A percentile compares a stretch with the other conserved stretches of the same genome.
These are phyloP conservation scores for Erpobdella octoculata DNA, from an alignment of 2,888 invertebrate species.

Conservation along the genomic window DNA sequence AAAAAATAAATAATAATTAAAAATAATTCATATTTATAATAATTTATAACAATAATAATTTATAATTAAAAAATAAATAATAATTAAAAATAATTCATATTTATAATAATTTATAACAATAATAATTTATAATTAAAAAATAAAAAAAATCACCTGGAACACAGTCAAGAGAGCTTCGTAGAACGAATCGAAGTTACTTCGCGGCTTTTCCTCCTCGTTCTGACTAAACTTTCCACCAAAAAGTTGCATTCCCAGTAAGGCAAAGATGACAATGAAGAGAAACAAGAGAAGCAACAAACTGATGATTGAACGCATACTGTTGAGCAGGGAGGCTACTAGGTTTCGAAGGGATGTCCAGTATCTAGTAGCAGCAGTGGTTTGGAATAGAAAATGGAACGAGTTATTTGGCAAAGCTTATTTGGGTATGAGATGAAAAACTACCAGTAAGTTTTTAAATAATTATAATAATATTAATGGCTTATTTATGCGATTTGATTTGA, in stretches of 20 bases:
- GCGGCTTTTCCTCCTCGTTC: conserved; percentile 68
- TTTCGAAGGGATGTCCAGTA: conserved; percentile 66
- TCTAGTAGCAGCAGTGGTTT: conserved; percentile 55
- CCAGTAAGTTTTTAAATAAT: neutral
- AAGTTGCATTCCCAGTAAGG: conserved; percentile 96
- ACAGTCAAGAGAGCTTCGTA: conserved; percentile 95
- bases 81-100: neutral
- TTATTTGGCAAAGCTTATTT: neutral
- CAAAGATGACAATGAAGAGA: conserved; percentile 98
- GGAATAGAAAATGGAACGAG: neutral
- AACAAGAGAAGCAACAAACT: conserved; percentile 89
- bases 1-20: neutral
- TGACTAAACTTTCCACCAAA: conserved; percentile 94
- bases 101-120: neutral
- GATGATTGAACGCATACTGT: conserved; percentile 97
- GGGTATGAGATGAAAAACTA: neutral
- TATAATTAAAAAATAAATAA: neutral
- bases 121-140: neutral
- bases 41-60: neutral
- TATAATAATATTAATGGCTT: neutral
- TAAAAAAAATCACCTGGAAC: conserved; percentile 70
- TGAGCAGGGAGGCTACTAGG: conserved; percentile 83
- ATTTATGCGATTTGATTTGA: neutral
- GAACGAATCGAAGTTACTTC: conserved; percentile 95
- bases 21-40: neutral